Evolutionary conservation across 2,888 invertebrate genomes (phyloP).

Genomic region (Hypolimnas misippus): DNA sequence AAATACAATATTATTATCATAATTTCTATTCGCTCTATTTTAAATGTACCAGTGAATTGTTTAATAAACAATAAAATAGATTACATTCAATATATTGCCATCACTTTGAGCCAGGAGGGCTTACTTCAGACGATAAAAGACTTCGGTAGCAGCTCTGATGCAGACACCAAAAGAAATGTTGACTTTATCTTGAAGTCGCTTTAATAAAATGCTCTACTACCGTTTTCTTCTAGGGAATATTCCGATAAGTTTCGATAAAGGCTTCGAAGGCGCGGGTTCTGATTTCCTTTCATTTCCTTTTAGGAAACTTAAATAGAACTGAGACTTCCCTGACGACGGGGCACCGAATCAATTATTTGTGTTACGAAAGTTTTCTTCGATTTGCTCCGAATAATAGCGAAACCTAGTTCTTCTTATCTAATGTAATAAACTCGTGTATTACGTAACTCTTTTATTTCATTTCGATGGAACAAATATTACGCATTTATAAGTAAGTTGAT

Average conservation of each 20-base stretch:
- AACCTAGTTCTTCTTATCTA: conserved; percentile 60
- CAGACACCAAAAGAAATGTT: conserved; percentile 48
- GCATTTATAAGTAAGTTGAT: background rate
- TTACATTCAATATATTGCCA: conserved; percentile 15
- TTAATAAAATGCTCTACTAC: conserved; percentile 65
- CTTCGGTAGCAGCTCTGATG: conserved; percentile 13
- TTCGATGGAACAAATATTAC: background rate
- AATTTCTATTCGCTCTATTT: too few species aligned
- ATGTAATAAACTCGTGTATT: conserved; percentile 43
- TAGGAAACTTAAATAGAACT: conserved; percentile 83
- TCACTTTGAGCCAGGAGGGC: conserved; percentile 17
- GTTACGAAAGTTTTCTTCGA: conserved; percentile 72
- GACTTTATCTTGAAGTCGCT: conserved; percentile 62
- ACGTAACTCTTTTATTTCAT: conserved; percentile 39
- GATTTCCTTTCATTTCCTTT: conserved; percentile 84
- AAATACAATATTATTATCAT: too few species aligned
- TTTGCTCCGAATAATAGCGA: conserved; percentile 64
- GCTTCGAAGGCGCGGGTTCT: conserved; percentile 70
- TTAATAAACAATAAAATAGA: background rate
- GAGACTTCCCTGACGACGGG: conserved; percentile 79
- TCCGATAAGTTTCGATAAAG: conserved; percentile 80
- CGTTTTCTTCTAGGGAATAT: conserved; percentile 66
- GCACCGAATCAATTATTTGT: conserved; percentile 82
- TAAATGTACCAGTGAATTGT: background rate
- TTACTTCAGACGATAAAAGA: conserved; percentile 26